Evolutionary conservation across 2,113 vertebrate species (phyloP), one percentile per base, ranked within the genome.

Genomic region (Anolis sagrei): DNA sequence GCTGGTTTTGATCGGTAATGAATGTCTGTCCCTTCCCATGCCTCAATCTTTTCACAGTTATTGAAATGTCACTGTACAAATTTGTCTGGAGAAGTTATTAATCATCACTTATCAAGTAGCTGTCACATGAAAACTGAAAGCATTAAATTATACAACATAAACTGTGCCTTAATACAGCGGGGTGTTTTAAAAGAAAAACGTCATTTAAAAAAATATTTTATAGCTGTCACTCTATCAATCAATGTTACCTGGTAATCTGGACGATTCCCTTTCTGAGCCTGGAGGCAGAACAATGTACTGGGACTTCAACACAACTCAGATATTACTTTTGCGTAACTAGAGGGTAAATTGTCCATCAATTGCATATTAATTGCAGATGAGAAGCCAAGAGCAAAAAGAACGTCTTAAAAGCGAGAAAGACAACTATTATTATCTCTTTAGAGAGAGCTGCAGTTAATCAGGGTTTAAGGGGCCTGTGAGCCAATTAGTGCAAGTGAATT

Each of bases 81-180:
- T 95, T 92, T 93, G 81, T 90, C 89, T 92, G 93, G 94, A 80
- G 89, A 88, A 79, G 74, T 92, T 94, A 93, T 95, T 94, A 95
- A 93, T 95, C 93, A 81, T 85, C 81, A 80, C 87, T 85, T 93
- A 91, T 94, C 93, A 91, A 95, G 91, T 90, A 92, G 83, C 86
- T 94, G 83, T 89, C 89, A 86, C 80, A 89, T 95, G 91, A 96
- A 96, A 88, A 89, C 86, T 84, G 88, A 90, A 91, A 80, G 85
- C 84, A 76, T 90, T 87, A 84, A 73, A 74, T 89, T 7, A 87
- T 79, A 51, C 88, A 80, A 82, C 72, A 39, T 39, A 79, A 16
- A 58, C 58, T 93, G 94, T 93, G 85, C 89, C 87, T 88, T 84
- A 81, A 90, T 91, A 91, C 86, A 76, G 21, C 7, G 44, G n/a